Evolutionary conservation across 2,797 vertebrate species (phyloP).

Genomic region (Melanotaenia pygmaea): DNA sequence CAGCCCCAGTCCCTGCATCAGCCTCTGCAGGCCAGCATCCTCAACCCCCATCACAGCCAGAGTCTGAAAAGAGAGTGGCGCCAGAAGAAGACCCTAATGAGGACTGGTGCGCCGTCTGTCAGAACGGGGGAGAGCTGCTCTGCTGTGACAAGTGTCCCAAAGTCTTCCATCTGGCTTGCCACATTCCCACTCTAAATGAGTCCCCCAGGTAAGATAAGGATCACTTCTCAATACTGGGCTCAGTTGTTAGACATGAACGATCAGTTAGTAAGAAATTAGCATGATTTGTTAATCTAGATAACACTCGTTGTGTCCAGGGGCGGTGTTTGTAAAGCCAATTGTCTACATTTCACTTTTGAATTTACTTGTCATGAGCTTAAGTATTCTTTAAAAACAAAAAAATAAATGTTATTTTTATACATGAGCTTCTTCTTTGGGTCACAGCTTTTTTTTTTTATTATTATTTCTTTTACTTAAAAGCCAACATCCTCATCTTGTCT

Average conservation of each 20-base stretch:
- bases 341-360: too few species aligned
- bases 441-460: too few species aligned
- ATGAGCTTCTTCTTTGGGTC: too few species aligned
- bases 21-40: slow-evolving; percentile 42
- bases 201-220: slow-evolving; percentile 89
- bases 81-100: slow-evolving; percentile 90
- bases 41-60: slow-evolving; percentile 22
- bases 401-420: too few species aligned
- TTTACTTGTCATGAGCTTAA: too few species aligned
- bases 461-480: too few species aligned
- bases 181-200: slow-evolving; percentile 92
- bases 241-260: not conserved
- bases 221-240: not conserved
- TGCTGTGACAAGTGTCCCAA: slow-evolving; percentile 98
- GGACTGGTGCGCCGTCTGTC: slow-evolving; percentile 98
- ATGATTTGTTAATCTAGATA: too few species aligned
- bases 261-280: not conserved
- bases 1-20: not conserved
- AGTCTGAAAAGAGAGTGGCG: slow-evolving; percentile 66
- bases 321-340: too few species aligned
- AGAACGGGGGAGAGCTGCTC: slow-evolving; percentile 95
- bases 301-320: too few species aligned
- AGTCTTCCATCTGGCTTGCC: slow-evolving; percentile 96
- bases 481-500: too few species aligned
- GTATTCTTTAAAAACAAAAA: too few species aligned